These are phyloP conservation scores for Microcebus murinus DNA, from an alignment of 2,113 vertebrate species.

Conservation along the genomic window DNA sequence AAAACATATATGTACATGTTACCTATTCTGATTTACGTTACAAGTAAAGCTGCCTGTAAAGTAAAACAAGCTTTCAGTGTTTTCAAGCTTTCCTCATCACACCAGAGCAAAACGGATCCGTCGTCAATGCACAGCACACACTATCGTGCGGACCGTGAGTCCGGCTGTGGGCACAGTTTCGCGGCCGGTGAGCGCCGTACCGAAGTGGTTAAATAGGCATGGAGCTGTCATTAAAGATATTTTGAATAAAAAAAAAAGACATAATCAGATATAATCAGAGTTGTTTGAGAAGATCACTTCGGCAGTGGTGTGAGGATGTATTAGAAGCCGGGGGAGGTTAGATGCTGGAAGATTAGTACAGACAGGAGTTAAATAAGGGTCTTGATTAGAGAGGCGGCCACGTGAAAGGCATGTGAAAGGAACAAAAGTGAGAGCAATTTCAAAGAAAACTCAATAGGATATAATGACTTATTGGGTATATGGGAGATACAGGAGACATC, in stretches of 20 bases:
- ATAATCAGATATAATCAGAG: conserved; percentile 43
- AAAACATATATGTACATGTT: no score
- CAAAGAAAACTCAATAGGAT: conserved; percentile 42
- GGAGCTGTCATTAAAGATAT: neutral
- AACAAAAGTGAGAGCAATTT: conserved; percentile 9
- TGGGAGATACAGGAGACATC: neutral
- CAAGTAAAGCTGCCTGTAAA: no score
- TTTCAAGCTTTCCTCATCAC: no score
- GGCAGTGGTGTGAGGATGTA: neutral
- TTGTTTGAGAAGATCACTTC: conserved; percentile 40
- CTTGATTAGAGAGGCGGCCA: conserved; percentile 42
- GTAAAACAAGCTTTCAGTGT: no score
- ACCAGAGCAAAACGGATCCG: no score
- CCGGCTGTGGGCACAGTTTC: no score
- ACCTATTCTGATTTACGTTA: no score
- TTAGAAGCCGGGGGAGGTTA: neutral
- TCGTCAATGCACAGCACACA: no score
- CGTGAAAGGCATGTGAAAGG: neutral
- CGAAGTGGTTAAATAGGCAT: neutral
- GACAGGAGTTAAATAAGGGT: conserved; percentile 35
- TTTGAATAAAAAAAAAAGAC: conserved; percentile 49
- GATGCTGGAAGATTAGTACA: neutral
- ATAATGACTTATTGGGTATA: neutral
- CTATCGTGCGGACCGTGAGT: no score
- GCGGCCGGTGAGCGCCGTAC: no score